A percentile compares a stretch with the other conserved stretches of the same genome.
Conservation (phyloP, 1,140 invertebrate species). For the Bacillus rossius region DNA sequence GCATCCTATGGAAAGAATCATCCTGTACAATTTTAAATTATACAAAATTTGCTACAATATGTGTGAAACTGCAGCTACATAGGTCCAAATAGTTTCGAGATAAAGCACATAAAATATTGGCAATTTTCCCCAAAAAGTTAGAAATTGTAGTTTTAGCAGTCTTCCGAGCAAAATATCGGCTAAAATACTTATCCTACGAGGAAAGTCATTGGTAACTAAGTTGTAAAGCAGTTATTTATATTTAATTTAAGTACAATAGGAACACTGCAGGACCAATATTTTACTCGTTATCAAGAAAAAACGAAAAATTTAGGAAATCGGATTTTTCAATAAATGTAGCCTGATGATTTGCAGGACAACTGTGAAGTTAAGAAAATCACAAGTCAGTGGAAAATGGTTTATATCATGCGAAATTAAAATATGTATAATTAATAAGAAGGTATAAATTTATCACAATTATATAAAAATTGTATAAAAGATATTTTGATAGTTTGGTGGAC, state of each 20-base stretch:
- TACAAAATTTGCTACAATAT: neutral
- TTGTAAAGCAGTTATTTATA: slow-evolving; percentile 11
- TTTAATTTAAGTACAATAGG: slow-evolving; percentile 8
- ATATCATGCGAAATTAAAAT: neutral
- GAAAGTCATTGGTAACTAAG: slow-evolving; percentile 2
- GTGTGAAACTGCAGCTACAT: slow-evolving; percentile 1
- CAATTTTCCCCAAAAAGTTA: neutral
- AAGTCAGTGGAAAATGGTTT: neutral
- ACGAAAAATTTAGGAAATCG: slow-evolving; percentile 1
- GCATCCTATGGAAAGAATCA: neutral
- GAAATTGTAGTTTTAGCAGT: slow-evolving; percentile 3
- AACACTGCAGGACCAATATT: slow-evolving; percentile 2
- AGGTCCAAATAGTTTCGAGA: slow-evolving; percentile 2
- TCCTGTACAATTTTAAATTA: neutral
- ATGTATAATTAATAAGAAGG: neutral
- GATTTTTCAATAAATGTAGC: slow-evolving; percentile 8
- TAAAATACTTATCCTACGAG: slow-evolving; percentile 8
- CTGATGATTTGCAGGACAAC: slow-evolving; percentile 6
- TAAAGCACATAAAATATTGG: neutral
- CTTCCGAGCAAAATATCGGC: slow-evolving; percentile 9
- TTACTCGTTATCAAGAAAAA: slow-evolving; percentile 7
- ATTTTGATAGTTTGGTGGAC: slow-evolving; percentile 2
- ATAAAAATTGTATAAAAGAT: slow-evolving; percentile 2
- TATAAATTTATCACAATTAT: slow-evolving; percentile 1
- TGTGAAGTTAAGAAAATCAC: slow-evolving; percentile 5